Percentiles rank a stretch among this genome's conserved stretches.
phyloP scores from a whole-genome alignment of 2,797 vertebrate species.

The Lepilemur septentrionalis region DNA sequence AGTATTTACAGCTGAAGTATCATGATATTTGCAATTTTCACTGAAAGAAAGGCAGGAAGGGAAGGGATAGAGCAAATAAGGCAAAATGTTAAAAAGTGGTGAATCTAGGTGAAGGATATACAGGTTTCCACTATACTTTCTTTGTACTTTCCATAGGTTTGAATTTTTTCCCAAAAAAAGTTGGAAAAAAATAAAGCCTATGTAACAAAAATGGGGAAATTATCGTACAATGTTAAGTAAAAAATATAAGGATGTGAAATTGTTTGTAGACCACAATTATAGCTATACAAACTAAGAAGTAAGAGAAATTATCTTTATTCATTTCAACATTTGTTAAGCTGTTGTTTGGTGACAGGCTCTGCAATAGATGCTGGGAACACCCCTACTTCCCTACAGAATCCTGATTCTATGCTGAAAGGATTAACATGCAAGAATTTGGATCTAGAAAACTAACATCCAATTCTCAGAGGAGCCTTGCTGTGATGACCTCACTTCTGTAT shows the following conservation, averaged over 20 bases:
- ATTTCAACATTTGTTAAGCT: not conserved
- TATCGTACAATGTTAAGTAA: not conserved
- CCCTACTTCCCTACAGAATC: not conserved
- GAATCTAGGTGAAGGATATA: not conserved
- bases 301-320: constrained; percentile 27
- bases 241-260: not conserved
- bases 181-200: constrained; percentile 25
- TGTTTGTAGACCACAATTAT: not conserved
- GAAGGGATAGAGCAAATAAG: not conserved
- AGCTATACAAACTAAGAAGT: constrained; percentile 36
- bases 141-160: not conserved
- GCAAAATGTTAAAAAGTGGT: not conserved
- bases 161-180: not conserved
- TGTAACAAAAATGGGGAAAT: constrained; percentile 22
- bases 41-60: not conserved
- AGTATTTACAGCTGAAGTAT: not conserved
- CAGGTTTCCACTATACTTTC: not conserved
- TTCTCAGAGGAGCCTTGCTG: not conserved
- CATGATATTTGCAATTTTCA: constrained; percentile 2
- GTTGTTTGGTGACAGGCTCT: not conserved
- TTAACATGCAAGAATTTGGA: not conserved
- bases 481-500: not conserved
- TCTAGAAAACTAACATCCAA: not conserved
- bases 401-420: not conserved
- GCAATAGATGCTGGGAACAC: not conserved